Conservation (phyloP, 2,797 vertebrate species). For the Lerista edwardsae region DNA sequence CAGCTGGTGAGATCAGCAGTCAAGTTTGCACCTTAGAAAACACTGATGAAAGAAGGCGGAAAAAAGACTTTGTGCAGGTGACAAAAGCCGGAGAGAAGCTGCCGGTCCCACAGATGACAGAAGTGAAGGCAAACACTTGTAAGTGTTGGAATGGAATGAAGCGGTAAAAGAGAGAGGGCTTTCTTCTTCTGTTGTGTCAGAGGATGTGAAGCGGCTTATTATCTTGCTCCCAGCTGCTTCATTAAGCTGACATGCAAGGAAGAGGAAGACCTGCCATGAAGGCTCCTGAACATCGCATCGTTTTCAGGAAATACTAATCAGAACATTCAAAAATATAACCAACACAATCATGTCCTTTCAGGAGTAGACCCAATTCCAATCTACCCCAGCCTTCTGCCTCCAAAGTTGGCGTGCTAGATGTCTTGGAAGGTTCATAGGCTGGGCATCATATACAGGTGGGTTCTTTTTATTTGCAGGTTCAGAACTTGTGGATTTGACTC, state of each 20-base stretch:
- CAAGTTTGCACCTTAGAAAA: background rate
- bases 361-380: background rate
- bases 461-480: no score
- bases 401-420: background rate
- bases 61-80: background rate
- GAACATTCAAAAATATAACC: background rate
- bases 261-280: background rate
- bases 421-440: background rate
- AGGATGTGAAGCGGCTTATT: background rate
- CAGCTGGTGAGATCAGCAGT: background rate
- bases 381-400: background rate
- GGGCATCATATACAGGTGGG: no score
- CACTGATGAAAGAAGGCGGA: background rate
- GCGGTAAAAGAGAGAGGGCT: conserved; percentile 2
- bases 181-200: conserved; percentile 15
- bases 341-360: background rate
- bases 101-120: background rate
- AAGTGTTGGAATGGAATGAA: background rate
- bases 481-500: no score
- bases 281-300: background rate
- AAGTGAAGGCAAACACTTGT: background rate
- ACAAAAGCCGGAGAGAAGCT: conserved; percentile 4
- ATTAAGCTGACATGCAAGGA: background rate
- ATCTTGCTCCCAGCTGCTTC: conserved; percentile 14
- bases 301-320: background rate